Base-by-base conservation (phyloP, 2,888 invertebrate species). In the Anorthoa munda region DNA sequence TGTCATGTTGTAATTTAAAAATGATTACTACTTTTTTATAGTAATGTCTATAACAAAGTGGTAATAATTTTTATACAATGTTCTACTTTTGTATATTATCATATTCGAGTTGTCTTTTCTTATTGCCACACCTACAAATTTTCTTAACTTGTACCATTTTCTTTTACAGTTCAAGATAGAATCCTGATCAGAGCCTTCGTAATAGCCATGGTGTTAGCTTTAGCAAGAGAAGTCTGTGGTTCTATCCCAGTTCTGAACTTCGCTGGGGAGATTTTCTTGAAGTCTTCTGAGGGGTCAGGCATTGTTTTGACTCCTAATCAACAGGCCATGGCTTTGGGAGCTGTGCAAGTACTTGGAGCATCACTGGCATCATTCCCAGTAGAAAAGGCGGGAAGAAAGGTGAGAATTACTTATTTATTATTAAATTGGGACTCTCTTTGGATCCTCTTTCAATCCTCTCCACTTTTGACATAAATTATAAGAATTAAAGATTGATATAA, bases 261-360 rank as follows among this genome's bases (percentile, higher is more conserved):
- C 31, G 96, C 96, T 79, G 95, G 95, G 0, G 93, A 95, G 59
- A 96, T 96, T 63, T 96, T 96, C 84, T 79, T 82, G 0, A 87
- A 90, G 72, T 91, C 95, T 0, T 92, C 94, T 0, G 82, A 90
- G 53, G 93, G 92, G 0, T 81, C 91, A 0, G 86, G 87, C 0
- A 72, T 94, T 11, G 71, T 92, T 1, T 78, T 95, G 21, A 92
- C 92, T 46, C 93, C 95, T 0, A 96, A 96, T 79, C 94, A 95
- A 79, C 96, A 96, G 67, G 95, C 96, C 0, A 96, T 96, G 93
- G 86, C 94, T 89, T 87, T 96, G 17, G 96, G 96, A 4, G 90
- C 88, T 0, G 94, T 96, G 0, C 96, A 95, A 71, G 94, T 96
- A 0, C 79, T 90, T 0, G 96, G 96, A 0, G 93, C 96, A 0